phyloP scores from a whole-genome alignment of 2,113 vertebrate genomes.

The Porphyrio hochstetteri region DNA sequence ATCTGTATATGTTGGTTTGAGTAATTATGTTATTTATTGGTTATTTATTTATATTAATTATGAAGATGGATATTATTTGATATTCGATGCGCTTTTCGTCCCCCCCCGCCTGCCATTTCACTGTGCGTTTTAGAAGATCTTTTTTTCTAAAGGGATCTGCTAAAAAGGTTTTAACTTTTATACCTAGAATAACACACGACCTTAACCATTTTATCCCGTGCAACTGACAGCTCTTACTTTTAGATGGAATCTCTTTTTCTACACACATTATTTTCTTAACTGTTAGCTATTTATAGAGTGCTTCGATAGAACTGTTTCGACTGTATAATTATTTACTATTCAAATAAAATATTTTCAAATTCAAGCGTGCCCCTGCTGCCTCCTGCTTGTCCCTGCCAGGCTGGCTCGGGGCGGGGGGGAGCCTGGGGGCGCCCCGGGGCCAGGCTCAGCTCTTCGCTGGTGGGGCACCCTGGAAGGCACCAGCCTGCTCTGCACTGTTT shows the following conservation, averaged over 20 bases:
- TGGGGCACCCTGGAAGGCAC: neutral
- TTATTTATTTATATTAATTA: slow-evolving; percentile 98
- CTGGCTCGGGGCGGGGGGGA: neutral
- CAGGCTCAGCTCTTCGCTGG: neutral
- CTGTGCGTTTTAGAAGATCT: slow-evolving; percentile 89
- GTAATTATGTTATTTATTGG: slow-evolving; percentile 88
- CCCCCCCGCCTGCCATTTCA: slow-evolving; percentile 80
- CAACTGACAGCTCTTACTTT: slow-evolving; percentile 93
- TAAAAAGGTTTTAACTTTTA: slow-evolving; percentile 82
- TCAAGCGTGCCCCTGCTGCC: slow-evolving; percentile 38
- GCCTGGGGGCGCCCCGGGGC: neutral
- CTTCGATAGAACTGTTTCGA: slow-evolving; percentile 97
- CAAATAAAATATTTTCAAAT: slow-evolving; percentile 99
- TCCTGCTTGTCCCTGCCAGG: neutral
- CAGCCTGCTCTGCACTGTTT: neutral
- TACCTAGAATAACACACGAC: slow-evolving; percentile 81
- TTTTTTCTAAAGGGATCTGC: slow-evolving; percentile 71
- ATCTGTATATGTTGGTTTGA: slow-evolving; percentile 96
- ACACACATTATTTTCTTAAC: slow-evolving; percentile 99
- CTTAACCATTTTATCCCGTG: slow-evolving; percentile 77
- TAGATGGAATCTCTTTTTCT: slow-evolving; percentile 99
- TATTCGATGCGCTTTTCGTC: slow-evolving; percentile 45
- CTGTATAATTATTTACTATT: slow-evolving; percentile 95
- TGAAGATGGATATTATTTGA: slow-evolving; percentile 93
- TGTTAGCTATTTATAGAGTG: slow-evolving; percentile 99